phyloP scores from a whole-genome alignment of 2,797 vertebrate species.

The Botia almorhae region DNA sequence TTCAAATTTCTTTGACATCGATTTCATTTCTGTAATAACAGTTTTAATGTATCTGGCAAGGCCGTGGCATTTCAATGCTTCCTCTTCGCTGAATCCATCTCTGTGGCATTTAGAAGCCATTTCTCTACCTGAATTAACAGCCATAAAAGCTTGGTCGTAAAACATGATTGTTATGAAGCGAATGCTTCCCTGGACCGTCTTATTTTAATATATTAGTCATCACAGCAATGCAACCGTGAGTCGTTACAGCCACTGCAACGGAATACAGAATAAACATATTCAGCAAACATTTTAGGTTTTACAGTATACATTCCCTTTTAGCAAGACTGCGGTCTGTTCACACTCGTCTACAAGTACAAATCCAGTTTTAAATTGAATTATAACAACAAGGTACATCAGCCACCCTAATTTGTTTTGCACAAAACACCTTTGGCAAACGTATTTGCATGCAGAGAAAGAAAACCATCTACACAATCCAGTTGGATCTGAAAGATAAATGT shows the following conservation, averaged over 20 bases:
- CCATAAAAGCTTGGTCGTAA: slow-evolving; percentile 73
- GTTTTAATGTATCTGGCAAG: slow-evolving; percentile 76
- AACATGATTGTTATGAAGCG: slow-evolving; percentile 69
- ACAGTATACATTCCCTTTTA: not conserved
- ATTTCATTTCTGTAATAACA: slow-evolving; percentile 73
- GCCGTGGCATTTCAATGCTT: slow-evolving; percentile 78
- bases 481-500: not conserved
- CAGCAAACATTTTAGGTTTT: slow-evolving; percentile 26
- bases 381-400: slow-evolving; percentile 12
- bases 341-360: slow-evolving; percentile 9
- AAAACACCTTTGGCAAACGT: slow-evolving; percentile 22
- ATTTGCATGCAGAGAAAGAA: slow-evolving; percentile 34
- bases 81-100: slow-evolving; percentile 71
- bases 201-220: slow-evolving; percentile 50
- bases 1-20: slow-evolving; percentile 71
- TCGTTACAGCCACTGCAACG: too few species aligned
- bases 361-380: not conserved
- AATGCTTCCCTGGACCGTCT: slow-evolving; percentile 60
- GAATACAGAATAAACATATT: slow-evolving; percentile 51
- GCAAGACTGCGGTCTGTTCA: not conserved
- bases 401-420: slow-evolving; percentile 21
- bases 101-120: slow-evolving; percentile 79
- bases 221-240: slow-evolving; percentile 30
- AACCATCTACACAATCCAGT: not conserved
- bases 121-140: slow-evolving; percentile 71